Conservation (phyloP, 2,888 invertebrate species). For the Eudasyphora cyanicolor region DNA sequence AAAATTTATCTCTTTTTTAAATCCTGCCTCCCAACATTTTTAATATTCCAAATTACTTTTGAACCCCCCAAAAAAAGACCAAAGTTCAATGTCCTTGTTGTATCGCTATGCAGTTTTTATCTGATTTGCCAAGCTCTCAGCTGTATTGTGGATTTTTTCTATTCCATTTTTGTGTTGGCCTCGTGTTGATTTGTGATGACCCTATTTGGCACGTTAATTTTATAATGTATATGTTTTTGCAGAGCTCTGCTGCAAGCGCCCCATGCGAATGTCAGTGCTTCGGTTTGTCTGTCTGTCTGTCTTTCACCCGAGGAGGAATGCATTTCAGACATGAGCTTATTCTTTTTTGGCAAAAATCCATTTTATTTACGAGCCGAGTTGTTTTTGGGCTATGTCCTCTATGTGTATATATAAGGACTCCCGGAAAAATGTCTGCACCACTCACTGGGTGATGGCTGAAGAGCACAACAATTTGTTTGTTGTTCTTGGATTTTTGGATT, state of each 20-base stretch:
- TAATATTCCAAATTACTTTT: background rate
- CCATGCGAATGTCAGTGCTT: background rate
- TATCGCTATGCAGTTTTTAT: background rate
- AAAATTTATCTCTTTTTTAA: no score
- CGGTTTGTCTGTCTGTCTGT: background rate
- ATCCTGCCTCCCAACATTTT: no score
- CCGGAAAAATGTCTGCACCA: slow-evolving; percentile 54
- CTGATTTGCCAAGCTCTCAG: background rate
- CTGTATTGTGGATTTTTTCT: background rate
- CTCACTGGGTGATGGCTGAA: no score
- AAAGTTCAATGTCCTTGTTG: slow-evolving; percentile 30
- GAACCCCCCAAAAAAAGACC: background rate
- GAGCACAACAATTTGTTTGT: slow-evolving; percentile 7
- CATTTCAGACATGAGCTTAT: slow-evolving; percentile 13
- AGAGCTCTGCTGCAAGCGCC: background rate
- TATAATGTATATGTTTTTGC: slow-evolving; percentile 51
- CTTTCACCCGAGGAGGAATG: background rate
- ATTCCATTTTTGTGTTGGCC: background rate
- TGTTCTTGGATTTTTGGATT: background rate
- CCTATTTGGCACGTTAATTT: slow-evolving; percentile 61
- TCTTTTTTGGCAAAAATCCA: slow-evolving; percentile 60
- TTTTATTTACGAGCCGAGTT: slow-evolving; percentile 57
- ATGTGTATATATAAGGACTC: no score
- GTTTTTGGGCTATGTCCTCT: slow-evolving; percentile 26
- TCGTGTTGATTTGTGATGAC: slow-evolving; percentile 60